Evolutionary conservation across 2,888 invertebrate genomes (phyloP), one percentile per base, ranked within the genome.

Genomic region (Hyposoter dolosus): DNA sequence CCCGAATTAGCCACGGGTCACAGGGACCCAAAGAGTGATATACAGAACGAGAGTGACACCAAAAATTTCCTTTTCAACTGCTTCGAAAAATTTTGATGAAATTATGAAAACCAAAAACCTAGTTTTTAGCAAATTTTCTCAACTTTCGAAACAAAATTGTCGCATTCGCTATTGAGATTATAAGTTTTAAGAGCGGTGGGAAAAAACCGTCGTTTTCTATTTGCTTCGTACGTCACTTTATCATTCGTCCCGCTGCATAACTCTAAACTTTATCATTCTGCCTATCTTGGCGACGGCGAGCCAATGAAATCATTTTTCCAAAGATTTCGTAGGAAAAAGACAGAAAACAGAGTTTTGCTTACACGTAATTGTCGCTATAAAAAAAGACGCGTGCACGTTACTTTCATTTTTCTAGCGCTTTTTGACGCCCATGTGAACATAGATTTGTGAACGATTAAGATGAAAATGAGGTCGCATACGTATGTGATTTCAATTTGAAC

Each of bases 1-100:
- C 63, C 40, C 19, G 15, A 50, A 76, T 74, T 47, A 76, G 3
- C 50, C 12, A 53, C 74, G 45, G 69, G 56, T 82, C 56, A 79
- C 69, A 66, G 45, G 45, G 45, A 32, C 17, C 23, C 50, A 69
- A n/a, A 28, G 28, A 75, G 63, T 28, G 2, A 69, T 19, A 17
- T 47, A 43, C 45, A 47, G 35, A 28, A 40, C 15, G 32, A 53
- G 19, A 40, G 35, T 10, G 3, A 35, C 47, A 47, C 15, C 12
- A 17, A 50, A 50, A 50, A 50, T 0, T 17, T 47, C 12, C 47
- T 12, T 12, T 12, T 47, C 47, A 47, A 10, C 10, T 40, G 0
- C 40, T 40, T 40, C 10, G 40, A 1, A 50, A 50, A 50, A 50
- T 4, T 50, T 50, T 4, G 47, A 2, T 9, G 1, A 6, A 17